Evolutionary conservation across 1,140 invertebrate genomes (phyloP), one percentile per base, ranked within the genome.

Genomic region (Capitella teleta): DNA sequence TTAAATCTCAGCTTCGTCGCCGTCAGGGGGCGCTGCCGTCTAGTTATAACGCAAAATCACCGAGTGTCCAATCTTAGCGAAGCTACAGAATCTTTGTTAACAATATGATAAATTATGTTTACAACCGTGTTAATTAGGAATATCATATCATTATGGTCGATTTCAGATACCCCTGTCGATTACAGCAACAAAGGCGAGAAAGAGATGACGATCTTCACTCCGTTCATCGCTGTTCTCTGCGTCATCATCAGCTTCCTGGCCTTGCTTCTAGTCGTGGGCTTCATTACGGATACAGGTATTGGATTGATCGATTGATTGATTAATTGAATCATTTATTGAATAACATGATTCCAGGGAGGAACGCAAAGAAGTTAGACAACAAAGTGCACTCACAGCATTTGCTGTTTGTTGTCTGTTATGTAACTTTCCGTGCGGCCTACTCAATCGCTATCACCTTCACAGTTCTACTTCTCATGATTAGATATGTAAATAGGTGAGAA

Each of bases 401-500:
- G 5, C 30, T 53, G 12, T 53, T 53, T 43, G 52, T 53, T 18
- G 46, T 53, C 23, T 49, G 46, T n/a, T 44, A 49, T 23, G 40
- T 53, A 25, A 53, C 52, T 2, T 53, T 53, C 47, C 30, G 45
- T 12, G 34, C 52, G 2, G 46, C 38, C 14, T 53, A 53, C 38
- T 53, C 52, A 2, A 37, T 53, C 23, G 46, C 40, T 28, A 38
- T 53, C 32, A 53, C 52, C 0, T 53, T 53, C 37, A 49, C 52
- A 10, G 36, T 53, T 28, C 46, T 53, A 19, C 32, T 53, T 18
- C 37, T 53, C 10, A 46, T 53, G 2, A 49, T 43, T 28, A 24
- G 45, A 18, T 40, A 53, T 43, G 37, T 49, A 28, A 53, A 53
- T 24, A 49, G 45, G 52, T 53, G 16, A 19, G 51, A 10, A 30